These are phyloP conservation scores for Indri indri DNA, from an alignment of 2,113 vertebrate species.

Conservation along the genomic window DNA sequence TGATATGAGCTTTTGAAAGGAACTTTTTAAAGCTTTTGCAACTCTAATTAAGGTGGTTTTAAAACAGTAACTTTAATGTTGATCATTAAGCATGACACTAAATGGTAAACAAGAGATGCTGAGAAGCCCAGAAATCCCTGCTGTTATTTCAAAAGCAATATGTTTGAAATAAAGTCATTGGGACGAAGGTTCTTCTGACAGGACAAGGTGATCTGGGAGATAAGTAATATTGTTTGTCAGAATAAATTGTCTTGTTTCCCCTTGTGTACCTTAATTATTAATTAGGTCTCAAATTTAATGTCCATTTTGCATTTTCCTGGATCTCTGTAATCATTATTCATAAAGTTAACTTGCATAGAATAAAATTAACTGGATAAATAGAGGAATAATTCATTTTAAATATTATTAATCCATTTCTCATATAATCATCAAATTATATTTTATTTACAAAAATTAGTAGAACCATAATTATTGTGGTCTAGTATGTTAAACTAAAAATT, in stretches of 20 bases:
- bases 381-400: neutral
- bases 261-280: constrained; percentile 52
- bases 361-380: neutral
- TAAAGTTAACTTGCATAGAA: neutral
- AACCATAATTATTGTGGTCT: neutral
- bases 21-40: constrained; percentile 55
- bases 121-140: constrained; percentile 27
- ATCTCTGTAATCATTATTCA: neutral
- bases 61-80: constrained; percentile 63
- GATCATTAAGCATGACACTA: constrained; percentile 57
- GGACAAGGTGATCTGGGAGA: neutral
- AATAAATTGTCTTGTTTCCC: constrained; percentile 22
- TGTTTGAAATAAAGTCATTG: constrained; percentile 52
- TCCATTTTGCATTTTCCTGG: neutral
- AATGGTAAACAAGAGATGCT: constrained; percentile 49
- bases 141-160: constrained; percentile 43
- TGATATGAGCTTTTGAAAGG: constrained; percentile 29
- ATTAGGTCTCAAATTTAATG: constrained; percentile 1
- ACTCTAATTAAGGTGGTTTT: constrained; percentile 65
- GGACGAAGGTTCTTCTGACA: neutral
- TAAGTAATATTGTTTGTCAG: constrained; percentile 11
- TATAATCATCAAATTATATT: neutral
- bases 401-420: neutral
- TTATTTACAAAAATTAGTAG: neutral
- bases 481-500: neutral